Evolutionary conservation across 2,888 invertebrate species (phyloP).

Genomic region (Lydus trimaculatus): DNA sequence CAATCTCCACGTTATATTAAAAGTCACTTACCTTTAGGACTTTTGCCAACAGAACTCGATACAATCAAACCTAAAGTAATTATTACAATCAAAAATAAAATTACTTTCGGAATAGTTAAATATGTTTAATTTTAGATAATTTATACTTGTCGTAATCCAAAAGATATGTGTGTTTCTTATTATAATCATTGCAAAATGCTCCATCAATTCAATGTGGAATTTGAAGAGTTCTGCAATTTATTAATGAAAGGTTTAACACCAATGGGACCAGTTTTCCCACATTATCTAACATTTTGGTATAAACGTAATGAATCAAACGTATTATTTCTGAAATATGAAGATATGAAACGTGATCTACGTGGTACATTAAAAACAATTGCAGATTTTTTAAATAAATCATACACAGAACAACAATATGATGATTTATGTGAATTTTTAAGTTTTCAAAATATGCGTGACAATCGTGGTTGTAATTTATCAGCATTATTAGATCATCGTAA

Average conservation of each 20-base stretch:
- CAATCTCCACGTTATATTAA: slow-evolving; percentile 76
- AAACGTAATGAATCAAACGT: slow-evolving; percentile 74
- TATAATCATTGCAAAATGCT: slow-evolving; percentile 82
- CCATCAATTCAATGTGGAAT: slow-evolving; percentile 66
- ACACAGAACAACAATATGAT: slow-evolving; percentile 72
- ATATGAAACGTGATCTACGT: slow-evolving; percentile 77
- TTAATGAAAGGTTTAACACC: slow-evolving; percentile 73
- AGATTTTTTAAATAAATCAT: slow-evolving; percentile 71
- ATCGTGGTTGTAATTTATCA: slow-evolving; percentile 66
- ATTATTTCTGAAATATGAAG: slow-evolving; percentile 82
- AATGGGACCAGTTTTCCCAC: slow-evolving; percentile 71
- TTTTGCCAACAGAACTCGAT: slow-evolving; percentile 71
- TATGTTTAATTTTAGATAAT: slow-evolving; percentile 68
- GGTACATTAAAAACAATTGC: slow-evolving; percentile 69
- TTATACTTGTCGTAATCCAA: slow-evolving; percentile 88
- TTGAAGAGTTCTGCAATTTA: slow-evolving; percentile 79
- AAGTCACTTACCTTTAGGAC: slow-evolving; percentile 75
- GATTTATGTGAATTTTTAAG: slow-evolving; percentile 50
- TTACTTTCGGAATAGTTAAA: neutral
- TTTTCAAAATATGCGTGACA: slow-evolving; percentile 64
- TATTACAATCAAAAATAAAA: slow-evolving; percentile 6
- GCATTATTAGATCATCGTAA: slow-evolving; percentile 51
- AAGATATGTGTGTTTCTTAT: slow-evolving; percentile 89
- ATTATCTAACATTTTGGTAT: slow-evolving; percentile 73
- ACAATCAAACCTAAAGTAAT: slow-evolving; percentile 74